Conservation (phyloP, 2,797 vertebrate genomes). For the Urosaurus nigricauda region DNA sequence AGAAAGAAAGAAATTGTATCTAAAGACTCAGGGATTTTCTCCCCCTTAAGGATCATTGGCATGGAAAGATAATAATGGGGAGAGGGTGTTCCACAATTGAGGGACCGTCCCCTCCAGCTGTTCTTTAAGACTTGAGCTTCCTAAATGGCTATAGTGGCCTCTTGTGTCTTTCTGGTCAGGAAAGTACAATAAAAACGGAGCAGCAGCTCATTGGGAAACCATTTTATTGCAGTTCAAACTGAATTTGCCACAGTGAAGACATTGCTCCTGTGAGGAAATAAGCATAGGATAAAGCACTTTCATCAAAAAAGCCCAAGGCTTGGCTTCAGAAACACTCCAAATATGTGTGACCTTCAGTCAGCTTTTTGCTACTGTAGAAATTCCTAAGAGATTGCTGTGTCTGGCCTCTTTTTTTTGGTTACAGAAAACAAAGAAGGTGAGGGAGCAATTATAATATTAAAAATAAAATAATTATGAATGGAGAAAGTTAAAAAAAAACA, state of each 20-base stretch:
- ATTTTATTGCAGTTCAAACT: not conserved
- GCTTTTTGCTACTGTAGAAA: not conserved
- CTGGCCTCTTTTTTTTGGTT: too few relatives aligned
- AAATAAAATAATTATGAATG: not conserved
- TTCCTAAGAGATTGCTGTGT: not conserved
- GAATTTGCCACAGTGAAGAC: not conserved
- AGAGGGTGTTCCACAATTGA: not conserved
- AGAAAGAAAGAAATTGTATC: not conserved
- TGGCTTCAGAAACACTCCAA: not conserved
- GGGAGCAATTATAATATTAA: not conserved
- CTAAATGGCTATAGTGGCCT: not conserved
- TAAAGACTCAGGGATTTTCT: not conserved
- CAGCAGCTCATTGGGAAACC: not conserved
- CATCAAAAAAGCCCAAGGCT: not conserved
- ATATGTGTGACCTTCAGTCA: not conserved
- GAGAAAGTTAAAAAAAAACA: not conserved
- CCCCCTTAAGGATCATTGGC: too few relatives aligned
- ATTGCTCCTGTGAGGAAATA: not conserved
- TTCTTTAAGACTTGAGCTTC: not conserved
- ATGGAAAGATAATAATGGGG: too few relatives aligned
- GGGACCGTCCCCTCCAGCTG: not conserved
- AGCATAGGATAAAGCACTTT: not conserved
- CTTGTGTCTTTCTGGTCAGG: not conserved
- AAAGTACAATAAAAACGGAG: conserved; percentile 1
- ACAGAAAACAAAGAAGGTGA: not conserved